These are phyloP conservation scores for Aelia acuminata DNA, from an alignment of 2,888 invertebrate genomes.

Conservation along the genomic window DNA sequence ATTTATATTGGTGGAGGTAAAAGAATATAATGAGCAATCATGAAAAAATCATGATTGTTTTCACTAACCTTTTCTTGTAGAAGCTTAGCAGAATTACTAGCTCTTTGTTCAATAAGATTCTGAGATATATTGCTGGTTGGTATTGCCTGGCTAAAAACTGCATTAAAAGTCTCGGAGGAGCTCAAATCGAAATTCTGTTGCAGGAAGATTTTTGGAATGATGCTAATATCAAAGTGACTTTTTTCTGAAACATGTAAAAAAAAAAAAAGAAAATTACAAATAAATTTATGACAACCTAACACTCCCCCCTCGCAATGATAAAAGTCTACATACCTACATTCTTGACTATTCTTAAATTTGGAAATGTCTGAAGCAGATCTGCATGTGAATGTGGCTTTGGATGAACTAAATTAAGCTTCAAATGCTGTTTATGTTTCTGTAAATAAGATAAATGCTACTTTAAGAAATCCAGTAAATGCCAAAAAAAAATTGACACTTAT, in stretches of 20 bases:
- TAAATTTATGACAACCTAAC: neutral
- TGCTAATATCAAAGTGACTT: slow-evolving; percentile 73
- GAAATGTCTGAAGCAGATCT: slow-evolving; percentile 70
- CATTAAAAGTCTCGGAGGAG: slow-evolving; percentile 84
- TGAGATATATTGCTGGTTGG: slow-evolving; percentile 54
- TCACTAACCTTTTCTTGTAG: slow-evolving; percentile 83
- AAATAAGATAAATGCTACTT: slow-evolving; percentile 61
- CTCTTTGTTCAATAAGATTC: slow-evolving; percentile 60
- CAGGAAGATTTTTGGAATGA: slow-evolving; percentile 89
- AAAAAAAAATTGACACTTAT: no score
- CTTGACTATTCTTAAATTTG: slow-evolving; percentile 70
- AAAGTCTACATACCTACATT: slow-evolving; percentile 68
- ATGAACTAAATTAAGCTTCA: slow-evolving; percentile 69
- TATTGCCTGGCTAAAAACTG: slow-evolving; percentile 81
- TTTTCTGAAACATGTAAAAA: slow-evolving; percentile 70
- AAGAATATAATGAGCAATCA: no score
- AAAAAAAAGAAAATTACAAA: slow-evolving; percentile 44
- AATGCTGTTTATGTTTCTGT: slow-evolving; percentile 72
- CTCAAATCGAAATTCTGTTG: slow-evolving; percentile 84
- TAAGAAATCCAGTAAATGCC: neutral
- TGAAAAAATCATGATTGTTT: no score
- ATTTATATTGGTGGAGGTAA: no score
- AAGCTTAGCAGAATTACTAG: slow-evolving; percentile 70
- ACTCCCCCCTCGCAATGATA: neutral
- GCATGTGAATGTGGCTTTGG: slow-evolving; percentile 69